These are phyloP conservation scores for Benitochromis conjunctus DNA, from an alignment of 2,113 vertebrate genomes.

Conservation along the genomic window DNA sequence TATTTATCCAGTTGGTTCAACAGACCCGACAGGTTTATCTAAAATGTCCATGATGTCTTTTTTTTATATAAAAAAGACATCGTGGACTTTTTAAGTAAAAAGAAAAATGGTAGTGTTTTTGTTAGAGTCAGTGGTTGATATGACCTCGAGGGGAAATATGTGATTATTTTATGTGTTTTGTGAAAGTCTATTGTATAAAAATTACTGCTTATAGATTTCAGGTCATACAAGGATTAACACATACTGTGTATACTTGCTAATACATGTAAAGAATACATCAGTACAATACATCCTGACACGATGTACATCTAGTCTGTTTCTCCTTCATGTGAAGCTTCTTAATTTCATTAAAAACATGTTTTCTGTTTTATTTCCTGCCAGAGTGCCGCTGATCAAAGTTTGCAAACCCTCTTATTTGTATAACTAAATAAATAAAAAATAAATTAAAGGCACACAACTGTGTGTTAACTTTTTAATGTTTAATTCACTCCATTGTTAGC, in stretches of 20 bases:
- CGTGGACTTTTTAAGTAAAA: not conserved
- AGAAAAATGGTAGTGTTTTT: not conserved
- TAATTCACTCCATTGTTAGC: not conserved
- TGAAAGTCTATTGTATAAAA: not conserved
- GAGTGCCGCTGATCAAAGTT: rapidly evolving
- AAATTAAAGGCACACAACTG: not conserved
- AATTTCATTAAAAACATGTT: not conserved
- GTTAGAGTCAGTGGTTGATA: not conserved
- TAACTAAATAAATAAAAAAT: not conserved
- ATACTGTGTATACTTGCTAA: not conserved
- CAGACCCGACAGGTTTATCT: rapidly evolving
- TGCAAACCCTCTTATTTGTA: not conserved
- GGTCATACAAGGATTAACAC: not conserved
- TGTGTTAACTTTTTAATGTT: not conserved
- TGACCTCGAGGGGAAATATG: not conserved
- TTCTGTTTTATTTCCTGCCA: not conserved
- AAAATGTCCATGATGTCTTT: rapidly evolving
- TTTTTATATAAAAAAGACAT: not conserved
- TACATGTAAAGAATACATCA: not conserved
- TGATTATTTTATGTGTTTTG: not conserved
- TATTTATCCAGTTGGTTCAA: not conserved
- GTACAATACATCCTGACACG: rapidly evolving
- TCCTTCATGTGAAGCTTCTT: rapidly evolving
- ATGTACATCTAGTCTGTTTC: not conserved
- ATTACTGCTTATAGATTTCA: rapidly evolving